Conservation (phyloP, 2,888 invertebrate species). For the Tipula unca region DNA sequence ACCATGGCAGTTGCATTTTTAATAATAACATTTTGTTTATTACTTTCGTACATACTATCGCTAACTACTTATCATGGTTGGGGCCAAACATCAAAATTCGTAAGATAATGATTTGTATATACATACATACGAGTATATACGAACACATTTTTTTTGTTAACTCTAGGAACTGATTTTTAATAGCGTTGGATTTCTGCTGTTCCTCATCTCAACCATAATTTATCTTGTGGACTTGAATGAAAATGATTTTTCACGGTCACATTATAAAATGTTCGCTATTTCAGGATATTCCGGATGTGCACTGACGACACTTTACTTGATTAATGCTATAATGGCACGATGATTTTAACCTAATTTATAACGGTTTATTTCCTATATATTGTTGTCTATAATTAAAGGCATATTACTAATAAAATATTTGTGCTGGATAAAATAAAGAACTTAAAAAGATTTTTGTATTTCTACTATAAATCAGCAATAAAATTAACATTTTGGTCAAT, state of each 20-base stretch:
- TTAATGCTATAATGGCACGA: slow-evolving; percentile 72
- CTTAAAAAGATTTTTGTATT: too few relatives aligned
- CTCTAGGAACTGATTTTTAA: slow-evolving; percentile 75
- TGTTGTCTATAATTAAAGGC: too few relatives aligned
- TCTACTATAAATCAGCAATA: too few relatives aligned
- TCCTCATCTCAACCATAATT: slow-evolving; percentile 58
- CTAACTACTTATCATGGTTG: slow-evolving; percentile 67
- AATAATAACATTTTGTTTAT: slow-evolving; percentile 66
- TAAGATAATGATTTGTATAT: slow-evolving; percentile 28
- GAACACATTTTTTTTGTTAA: background rate
- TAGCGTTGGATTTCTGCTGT: slow-evolving; percentile 60
- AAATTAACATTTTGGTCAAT: too few relatives aligned
- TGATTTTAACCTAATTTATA: slow-evolving; percentile 46
- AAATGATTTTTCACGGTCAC: background rate
- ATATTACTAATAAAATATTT: too few relatives aligned
- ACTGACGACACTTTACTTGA: slow-evolving; percentile 59
- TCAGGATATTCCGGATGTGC: slow-evolving; percentile 52
- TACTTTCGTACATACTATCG: slow-evolving; percentile 65
- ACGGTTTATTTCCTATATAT: background rate
- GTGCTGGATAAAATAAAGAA: too few relatives aligned
- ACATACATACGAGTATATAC: too few relatives aligned
- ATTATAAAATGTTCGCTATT: background rate
- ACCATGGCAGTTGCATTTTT: slow-evolving; percentile 68
- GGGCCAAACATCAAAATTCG: slow-evolving; percentile 58
- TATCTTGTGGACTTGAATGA: background rate